Base-by-base conservation (phyloP, 2,113 vertebrate genomes). In the Quiscalus mexicanus region DNA sequence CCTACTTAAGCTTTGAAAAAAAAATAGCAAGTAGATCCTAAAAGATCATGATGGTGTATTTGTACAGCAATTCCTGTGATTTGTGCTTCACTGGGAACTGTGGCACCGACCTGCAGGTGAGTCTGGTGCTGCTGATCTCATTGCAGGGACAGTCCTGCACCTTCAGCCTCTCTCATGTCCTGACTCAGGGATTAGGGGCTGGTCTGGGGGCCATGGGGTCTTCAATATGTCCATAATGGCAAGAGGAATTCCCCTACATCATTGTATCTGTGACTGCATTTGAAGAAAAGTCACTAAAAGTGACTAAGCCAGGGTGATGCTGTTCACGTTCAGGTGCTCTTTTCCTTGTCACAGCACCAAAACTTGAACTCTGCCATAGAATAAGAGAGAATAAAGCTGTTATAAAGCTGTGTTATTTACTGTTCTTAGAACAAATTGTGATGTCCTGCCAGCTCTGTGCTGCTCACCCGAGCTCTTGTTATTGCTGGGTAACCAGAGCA, bases 71-170 rank as follows among this genome's bases (percentile, higher is more conserved):
- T 60, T 85, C 10, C 55, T 37, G 31, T 14, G 63, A 31, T 45
- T 64, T 65, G n/a, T 42, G 42, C n/a, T 63, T 47, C 71, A 2
- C 63, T 10, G 14, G 31, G 76, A 30, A 0, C 35, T 1, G 2
- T 31, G 35, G 17, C 24, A 27, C 2, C 0, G 2, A 71, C 52
- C 67, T 4, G 2, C 41, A 25, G 17, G 1, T 0, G 20, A 33
- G 45, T 15, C 33, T 71, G 37, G 20, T 25, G 37, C 35, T 0
- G 0, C 23, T 53, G 59, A 63, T 74, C 75, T 87, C 2, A 3
- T 41, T 33, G 41, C 68, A 50, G 74, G 80, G 39, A 42, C 49
- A 37, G 25, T 33, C 47, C 37, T 59, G 71, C 31, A 28, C 60
- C 69, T 62, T 60, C 33, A 9, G 7, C 3, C 23, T 23, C 27